Evolutionary conservation across 2,888 invertebrate genomes (phyloP).

Genomic region (Heterodera filipjevi): DNA sequence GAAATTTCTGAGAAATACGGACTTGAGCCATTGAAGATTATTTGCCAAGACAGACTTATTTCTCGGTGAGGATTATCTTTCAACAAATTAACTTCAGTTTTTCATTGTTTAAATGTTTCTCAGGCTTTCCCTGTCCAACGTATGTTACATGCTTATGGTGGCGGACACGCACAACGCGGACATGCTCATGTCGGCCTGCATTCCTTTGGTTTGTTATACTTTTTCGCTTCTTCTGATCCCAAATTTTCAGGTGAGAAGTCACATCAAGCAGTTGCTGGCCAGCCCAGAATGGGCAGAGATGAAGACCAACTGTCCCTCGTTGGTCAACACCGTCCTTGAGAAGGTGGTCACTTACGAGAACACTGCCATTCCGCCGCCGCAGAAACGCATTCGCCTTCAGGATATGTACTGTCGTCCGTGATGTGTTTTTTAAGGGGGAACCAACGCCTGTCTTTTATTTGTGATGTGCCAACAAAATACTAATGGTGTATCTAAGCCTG

Average conservation of each 20-base stretch:
- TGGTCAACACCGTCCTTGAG: constrained; percentile 58
- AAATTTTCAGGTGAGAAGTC: constrained; percentile 39
- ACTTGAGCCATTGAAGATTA: constrained; percentile 56
- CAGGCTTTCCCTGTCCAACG: constrained; percentile 50
- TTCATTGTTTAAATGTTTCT: constrained; percentile 21
- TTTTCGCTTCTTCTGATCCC: neutral
- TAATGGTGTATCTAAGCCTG: too few relatives aligned
- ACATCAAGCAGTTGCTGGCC: constrained; percentile 46
- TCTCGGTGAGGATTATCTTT: constrained; percentile 33
- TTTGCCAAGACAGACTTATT: constrained; percentile 57
- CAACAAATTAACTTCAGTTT: constrained; percentile 29
- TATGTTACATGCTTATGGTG: constrained; percentile 53
- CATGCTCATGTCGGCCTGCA: constrained; percentile 54
- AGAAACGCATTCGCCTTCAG: constrained; percentile 35
- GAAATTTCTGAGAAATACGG: constrained; percentile 65
- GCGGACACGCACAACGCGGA: constrained; percentile 59
- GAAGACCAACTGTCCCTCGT: constrained; percentile 77
- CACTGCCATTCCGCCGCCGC: constrained; percentile 33
- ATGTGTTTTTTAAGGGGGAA: neutral
- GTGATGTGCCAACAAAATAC: neutral
- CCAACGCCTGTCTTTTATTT: neutral
- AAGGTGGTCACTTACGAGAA: constrained; percentile 49
- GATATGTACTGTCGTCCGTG: constrained; percentile 33
- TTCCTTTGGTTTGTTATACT: constrained; percentile 44
- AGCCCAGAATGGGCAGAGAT: constrained; percentile 77